These are phyloP conservation scores for Stylophora pistillata DNA, from an alignment of 64 coral and sea anemone species.

Conservation along the genomic window DNA sequence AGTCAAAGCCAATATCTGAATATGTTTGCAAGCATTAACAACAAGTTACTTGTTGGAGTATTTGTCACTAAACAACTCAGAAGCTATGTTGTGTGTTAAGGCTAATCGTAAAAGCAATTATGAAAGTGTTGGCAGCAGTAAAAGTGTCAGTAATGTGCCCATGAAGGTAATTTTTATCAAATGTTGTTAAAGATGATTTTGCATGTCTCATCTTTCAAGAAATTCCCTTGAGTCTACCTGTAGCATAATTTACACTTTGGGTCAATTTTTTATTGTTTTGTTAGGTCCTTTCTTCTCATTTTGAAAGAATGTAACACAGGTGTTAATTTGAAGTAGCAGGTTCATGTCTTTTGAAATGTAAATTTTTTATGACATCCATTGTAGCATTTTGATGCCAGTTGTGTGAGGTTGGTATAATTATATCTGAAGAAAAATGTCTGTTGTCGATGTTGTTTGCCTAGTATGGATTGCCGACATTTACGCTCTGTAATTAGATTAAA, in stretches of 20 bases:
- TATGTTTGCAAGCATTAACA: background rate
- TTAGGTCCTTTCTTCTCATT: background rate
- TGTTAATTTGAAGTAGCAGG: background rate
- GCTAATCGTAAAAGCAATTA: too few relatives aligned
- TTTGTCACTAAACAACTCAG: background rate
- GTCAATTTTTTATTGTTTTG: background rate
- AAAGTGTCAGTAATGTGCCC: too few relatives aligned
- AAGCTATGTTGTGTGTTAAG: background rate
- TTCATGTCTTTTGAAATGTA: background rate
- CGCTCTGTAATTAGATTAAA: background rate
- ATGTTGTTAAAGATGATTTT: too few relatives aligned
- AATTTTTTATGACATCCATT: slow-evolving; percentile 22
- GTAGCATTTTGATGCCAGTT: background rate
- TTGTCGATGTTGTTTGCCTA: too few relatives aligned
- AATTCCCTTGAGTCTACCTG: too few relatives aligned
- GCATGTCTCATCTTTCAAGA: too few relatives aligned
- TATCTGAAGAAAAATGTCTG: too few relatives aligned
- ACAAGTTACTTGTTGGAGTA: background rate
- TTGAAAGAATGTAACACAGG: background rate
- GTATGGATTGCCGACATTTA: background rate
- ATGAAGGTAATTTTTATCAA: too few relatives aligned
- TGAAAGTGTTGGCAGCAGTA: too few relatives aligned
- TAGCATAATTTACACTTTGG: background rate
- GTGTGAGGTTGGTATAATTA: too few relatives aligned
- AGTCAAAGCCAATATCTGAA: background rate